Percentiles rank a stretch among this genome's conserved stretches.
Evolutionary conservation across 2,113 vertebrate species (phyloP).

Genomic region (Nerophis lumbriciformis): DNA sequence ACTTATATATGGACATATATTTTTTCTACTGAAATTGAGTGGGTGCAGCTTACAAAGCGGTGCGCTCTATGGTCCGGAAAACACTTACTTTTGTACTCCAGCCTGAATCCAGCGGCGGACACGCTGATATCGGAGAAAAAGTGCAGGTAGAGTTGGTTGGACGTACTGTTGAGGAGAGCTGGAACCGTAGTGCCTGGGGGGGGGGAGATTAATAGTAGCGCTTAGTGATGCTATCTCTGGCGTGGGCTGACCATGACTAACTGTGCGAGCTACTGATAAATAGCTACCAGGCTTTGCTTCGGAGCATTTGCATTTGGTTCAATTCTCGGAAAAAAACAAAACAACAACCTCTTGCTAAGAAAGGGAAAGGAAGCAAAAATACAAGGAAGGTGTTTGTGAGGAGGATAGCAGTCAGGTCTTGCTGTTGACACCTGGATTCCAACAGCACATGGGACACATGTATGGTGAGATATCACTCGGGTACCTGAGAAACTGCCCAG

Average conservation of each 20-base stretch:
- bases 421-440: background rate
- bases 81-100: conserved; percentile 97
- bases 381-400: conserved; percentile 3
- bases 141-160: conserved; percentile 96
- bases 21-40: no score
- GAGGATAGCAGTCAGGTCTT: background rate
- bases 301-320: conserved; percentile 40
- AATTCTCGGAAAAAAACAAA: conserved; percentile 25
- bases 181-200: conserved; percentile 88
- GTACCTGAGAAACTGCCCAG: conserved; percentile 97
- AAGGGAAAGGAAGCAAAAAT: conserved; percentile 17
- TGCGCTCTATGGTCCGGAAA: no score
- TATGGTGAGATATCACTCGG: conserved; percentile 10
- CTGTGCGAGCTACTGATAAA: conserved; percentile 13
- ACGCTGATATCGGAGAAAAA: conserved; percentile 99
- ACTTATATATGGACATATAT: no score
- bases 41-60: no score
- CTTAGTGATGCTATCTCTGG: conserved; percentile 35
- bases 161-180: conserved; percentile 95
- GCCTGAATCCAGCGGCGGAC: conserved; percentile 92
- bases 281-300: background rate
- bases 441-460: background rate
- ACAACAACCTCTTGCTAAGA: conserved; percentile 17
- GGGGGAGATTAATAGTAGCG: conserved; percentile 31
- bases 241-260: conserved; percentile 21